A percentile compares a stretch with the other conserved stretches of the same genome.
Conservation (phyloP, 23 tunicate genomes). For the Trididemnum clinides region DNA sequence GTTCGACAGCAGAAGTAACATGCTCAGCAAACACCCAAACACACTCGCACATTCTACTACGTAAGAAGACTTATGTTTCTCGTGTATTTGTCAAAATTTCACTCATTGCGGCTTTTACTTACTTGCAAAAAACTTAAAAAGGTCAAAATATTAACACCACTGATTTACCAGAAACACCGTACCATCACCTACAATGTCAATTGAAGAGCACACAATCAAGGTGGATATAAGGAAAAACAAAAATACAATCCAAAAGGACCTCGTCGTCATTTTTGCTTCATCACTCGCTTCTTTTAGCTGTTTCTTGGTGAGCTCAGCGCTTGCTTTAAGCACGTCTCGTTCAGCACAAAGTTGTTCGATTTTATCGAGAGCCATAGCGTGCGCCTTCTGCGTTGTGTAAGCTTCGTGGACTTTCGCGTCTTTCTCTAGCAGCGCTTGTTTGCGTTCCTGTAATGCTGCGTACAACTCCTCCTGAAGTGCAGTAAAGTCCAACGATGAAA, state of each 20-base stretch:
- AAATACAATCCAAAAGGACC: slow-evolving; percentile 35
- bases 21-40: too few species aligned
- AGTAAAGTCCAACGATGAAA: slow-evolving; percentile 9
- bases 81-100: too few species aligned
- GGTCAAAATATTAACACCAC: too few species aligned
- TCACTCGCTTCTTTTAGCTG: slow-evolving; percentile 68
- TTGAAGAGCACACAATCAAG: too few species aligned
- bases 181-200: too few species aligned
- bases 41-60: too few species aligned
- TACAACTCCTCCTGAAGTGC: slow-evolving; percentile 64
- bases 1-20: too few species aligned
- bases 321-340: slow-evolving; percentile 38
- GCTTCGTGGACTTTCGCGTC: slow-evolving; percentile 80
- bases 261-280: slow-evolving; percentile 69
- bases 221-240: too few species aligned
- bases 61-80: too few species aligned
- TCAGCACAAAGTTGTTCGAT: slow-evolving; percentile 47
- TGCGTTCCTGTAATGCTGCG: slow-evolving; percentile 80
- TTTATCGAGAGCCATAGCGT: slow-evolving; percentile 53
- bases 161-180: too few species aligned
- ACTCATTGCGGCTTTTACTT: too few species aligned
- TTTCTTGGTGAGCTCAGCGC: slow-evolving; percentile 27
- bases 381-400: slow-evolving; percentile 66
- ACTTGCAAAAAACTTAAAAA: too few species aligned
- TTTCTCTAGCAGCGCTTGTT: slow-evolving; percentile 77